Evolutionary conservation across 2,113 vertebrate species (phyloP), one percentile per base, ranked within the genome.

Genomic region (Riparia riparia): DNA sequence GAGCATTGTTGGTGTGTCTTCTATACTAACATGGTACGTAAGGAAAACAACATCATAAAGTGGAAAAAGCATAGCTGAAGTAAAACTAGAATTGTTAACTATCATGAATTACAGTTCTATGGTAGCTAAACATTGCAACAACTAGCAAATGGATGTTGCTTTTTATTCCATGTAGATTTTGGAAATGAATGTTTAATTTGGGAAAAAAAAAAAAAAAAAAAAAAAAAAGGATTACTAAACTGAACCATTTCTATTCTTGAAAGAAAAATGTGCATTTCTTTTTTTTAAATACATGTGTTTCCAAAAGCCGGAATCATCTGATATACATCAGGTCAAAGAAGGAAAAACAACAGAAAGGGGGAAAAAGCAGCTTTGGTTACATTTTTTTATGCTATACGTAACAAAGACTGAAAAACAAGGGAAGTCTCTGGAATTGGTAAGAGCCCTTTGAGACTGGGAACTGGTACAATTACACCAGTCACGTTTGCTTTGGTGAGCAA

Each of bases 1-100:
- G 34, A 70, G 39, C 0, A 0, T 47, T 78, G 70, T 8, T 8
- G 6, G 4, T 26, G 39, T 7, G 1, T 32, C 39, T 61, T 69
- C 50, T 77, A 34, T 69, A 56, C 18, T 31, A 64, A 20, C 26
- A 45, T 8, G 28, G 28, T 39, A 77, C 8, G 64, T 17, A 61
- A 61, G n/a, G 56, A 64, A 89, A 47, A 76, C 6, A 79, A 26
- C 19, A 53, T 8, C 20, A 64, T 17, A 10, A 72, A 72, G 10
- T 11, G 41, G 31, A 53, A 86, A 89, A 77, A 7, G 9, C 20
- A 69, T 17, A 54, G 28, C 18, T 76, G 47, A 64, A 69, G 68
- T 50, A 86, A 69, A 56, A 29, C 2, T 60, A 44, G 12, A 78
- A 34, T 53, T 61, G 14, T 51, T 69, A 44, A 50, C 28, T 44